Percentiles rank a stretch among this genome's conserved stretches.
Conservation (phyloP, 2,888 invertebrate genomes). For the Halocaridina rubra region DNA sequence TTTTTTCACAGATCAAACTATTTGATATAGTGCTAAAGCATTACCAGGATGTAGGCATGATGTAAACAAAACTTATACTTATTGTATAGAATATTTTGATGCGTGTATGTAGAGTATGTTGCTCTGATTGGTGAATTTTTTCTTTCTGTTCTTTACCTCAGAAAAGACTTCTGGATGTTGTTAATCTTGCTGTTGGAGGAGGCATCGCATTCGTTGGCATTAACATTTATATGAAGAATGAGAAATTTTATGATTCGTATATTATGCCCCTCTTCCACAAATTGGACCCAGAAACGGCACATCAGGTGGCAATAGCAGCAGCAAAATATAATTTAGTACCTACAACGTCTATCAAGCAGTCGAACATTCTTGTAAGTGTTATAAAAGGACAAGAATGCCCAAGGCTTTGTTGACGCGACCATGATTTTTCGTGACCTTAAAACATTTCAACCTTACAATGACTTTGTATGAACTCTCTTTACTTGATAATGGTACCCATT, state of each 20-base stretch:
- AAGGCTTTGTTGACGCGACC: no score
- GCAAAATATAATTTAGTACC: conserved; percentile 83
- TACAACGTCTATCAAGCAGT: conserved; percentile 26
- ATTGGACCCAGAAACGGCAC: conserved; percentile 85
- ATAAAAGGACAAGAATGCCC: no score
- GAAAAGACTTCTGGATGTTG: conserved; percentile 57
- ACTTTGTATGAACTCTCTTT: no score
- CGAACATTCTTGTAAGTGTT: conserved; percentile 30
- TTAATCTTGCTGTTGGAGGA: conserved; percentile 71
- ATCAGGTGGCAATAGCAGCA: conserved; percentile 80
- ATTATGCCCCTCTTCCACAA: conserved; percentile 79
- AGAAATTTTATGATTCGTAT: conserved; percentile 80
- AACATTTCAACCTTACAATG: no score
- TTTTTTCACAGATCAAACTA: no score
- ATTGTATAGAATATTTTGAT: neutral
- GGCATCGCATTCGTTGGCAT: conserved; percentile 76
- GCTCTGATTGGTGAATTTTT: neutral
- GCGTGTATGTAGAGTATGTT: neutral
- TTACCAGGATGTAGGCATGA: neutral
- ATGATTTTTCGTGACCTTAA: no score
- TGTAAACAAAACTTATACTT: neutral
- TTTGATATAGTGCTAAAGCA: neutral
- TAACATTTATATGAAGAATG: conserved; percentile 77
- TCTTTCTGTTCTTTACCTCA: conserved; percentile 40
- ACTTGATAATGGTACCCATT: no score